Percentiles rank a stretch among this genome's conserved stretches.
phyloP scores from a whole-genome alignment of 2,797 vertebrate species.

The Ptychobarbus kaznakovi region DNA sequence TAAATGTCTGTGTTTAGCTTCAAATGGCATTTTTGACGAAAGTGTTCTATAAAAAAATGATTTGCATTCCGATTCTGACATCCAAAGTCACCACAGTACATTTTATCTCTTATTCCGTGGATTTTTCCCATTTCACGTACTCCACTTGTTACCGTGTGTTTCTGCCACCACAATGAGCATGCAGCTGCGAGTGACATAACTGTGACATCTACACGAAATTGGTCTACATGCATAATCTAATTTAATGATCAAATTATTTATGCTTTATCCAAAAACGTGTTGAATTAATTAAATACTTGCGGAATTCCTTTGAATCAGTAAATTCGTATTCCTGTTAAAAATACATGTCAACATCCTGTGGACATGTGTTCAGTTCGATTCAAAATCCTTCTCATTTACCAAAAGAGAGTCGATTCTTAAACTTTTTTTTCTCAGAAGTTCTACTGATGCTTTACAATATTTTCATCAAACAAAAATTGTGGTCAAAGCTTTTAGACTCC shows the following conservation, averaged over 20 bases:
- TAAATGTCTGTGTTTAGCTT: too few relatives aligned
- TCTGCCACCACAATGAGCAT: too few relatives aligned
- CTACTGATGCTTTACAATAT: not conserved
- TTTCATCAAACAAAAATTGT: slow-evolving; percentile 34
- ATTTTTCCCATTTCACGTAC: too few relatives aligned
- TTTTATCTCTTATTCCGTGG: too few relatives aligned
- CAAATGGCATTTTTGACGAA: too few relatives aligned
- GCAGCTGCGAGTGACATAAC: too few relatives aligned
- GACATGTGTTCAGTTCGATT: not conserved
- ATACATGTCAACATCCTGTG: not conserved
- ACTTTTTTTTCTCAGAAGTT: not conserved
- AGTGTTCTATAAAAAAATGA: too few relatives aligned
- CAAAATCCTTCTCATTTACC: not conserved
- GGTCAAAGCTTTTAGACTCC: slow-evolving; percentile 49
- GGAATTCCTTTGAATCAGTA: not conserved
- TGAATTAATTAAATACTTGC: too few relatives aligned
- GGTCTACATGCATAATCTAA: not conserved
- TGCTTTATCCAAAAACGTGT: not conserved
- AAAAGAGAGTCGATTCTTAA: not conserved
- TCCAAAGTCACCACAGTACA: too few relatives aligned
- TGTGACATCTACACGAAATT: too few relatives aligned
- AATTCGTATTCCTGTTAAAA: not conserved
- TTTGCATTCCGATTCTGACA: too few relatives aligned
- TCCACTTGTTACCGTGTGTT: too few relatives aligned
- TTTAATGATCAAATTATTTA: not conserved